These are phyloP conservation scores for Pseudanteris insignis DNA, from an alignment of 2,888 invertebrate species.

Conservation along the genomic window DNA sequence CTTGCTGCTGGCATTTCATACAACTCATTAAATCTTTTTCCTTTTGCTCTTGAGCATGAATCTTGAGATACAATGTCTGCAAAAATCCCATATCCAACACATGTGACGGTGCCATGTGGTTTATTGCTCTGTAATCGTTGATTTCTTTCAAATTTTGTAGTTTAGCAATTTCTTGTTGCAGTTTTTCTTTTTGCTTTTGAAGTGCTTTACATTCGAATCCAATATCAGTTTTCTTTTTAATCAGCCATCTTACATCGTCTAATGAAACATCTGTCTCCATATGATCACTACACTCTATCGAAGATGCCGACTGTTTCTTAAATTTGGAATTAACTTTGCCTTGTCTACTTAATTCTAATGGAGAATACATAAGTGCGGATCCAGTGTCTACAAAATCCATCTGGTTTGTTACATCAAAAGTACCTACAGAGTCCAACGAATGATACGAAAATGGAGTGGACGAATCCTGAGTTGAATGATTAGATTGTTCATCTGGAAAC, in stretches of 20 bases:
- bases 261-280: conserved; percentile 27
- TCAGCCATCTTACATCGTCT: conserved; percentile 34
- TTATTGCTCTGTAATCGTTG: conserved; percentile 12
- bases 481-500: conserved; percentile 48
- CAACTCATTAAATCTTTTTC: conserved; percentile 73
- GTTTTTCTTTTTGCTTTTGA: conserved; percentile 52
- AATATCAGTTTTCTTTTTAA: conserved; percentile 49
- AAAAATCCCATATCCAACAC: conserved; percentile 41
- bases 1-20: conserved; percentile 73
- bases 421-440: conserved; percentile 28
- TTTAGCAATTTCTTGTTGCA: conserved; percentile 54
- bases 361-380: background rate
- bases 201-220: conserved; percentile 49
- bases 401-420: conserved; percentile 18
- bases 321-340: background rate
- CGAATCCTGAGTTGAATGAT: conserved; percentile 11
- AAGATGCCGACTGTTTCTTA: conserved; percentile 10
- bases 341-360: background rate
- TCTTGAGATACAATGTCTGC: conserved; percentile 55
- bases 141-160: conserved; percentile 48
- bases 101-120: conserved; percentile 21
- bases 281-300: conserved; percentile 18
- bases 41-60: conserved; percentile 70
- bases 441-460: conserved; percentile 41
- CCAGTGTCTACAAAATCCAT: conserved; percentile 10